Base-by-base conservation (phyloP, 2,113 vertebrate species). In the Prunella himalayana region DNA sequence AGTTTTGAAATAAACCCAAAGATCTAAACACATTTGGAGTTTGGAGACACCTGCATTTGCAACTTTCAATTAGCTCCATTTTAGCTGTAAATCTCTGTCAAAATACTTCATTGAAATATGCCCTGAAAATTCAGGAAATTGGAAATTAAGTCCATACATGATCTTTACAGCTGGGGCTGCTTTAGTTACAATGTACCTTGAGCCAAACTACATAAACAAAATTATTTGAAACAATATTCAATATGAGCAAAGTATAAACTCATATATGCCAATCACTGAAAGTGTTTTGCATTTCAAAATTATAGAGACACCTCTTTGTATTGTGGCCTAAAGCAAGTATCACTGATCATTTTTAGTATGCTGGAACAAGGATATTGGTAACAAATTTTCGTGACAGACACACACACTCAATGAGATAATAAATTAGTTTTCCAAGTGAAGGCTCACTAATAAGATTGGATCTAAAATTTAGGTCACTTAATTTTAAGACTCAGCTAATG, bases 401-500 rank as follows among this genome's bases (percentile, higher is more conserved):
- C 45, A 92, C 37, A 80, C 42, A 91, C 45, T 96, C 94, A 85
- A 72, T 79, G 53, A 93, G 95, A 97, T 96, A 95, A 95, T 95
- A 95, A 96, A 92, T 95, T 94, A 91, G 71, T 89, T 95, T 92
- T 78, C 88, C 94, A 78, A 82, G 91, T 79, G 96, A 97, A 97
- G 78, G 17, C 71, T 94, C 90, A 59, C 90, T 95, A 94, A 93
- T 86, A 92, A 96, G 85, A 92, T 91, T 95, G 77, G 77, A 95
- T 93, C 73, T 93, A 87, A 97, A 95, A 92, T 93, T 95, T 87
- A 92, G 89, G 76, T 54, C 95, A 95, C 86, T 78, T 93, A 81
- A 94, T 96, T 91, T 95, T 94, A 97, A 96, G 86, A 96, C 82
- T 94, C n/a, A 80, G 83, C 73, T 92, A 97, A 96, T 94, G 63